Percentiles rank a stretch among this genome's conserved stretches.
Conservation (phyloP, 1,140 invertebrate genomes). For the Leptinotarsa texana region DNA sequence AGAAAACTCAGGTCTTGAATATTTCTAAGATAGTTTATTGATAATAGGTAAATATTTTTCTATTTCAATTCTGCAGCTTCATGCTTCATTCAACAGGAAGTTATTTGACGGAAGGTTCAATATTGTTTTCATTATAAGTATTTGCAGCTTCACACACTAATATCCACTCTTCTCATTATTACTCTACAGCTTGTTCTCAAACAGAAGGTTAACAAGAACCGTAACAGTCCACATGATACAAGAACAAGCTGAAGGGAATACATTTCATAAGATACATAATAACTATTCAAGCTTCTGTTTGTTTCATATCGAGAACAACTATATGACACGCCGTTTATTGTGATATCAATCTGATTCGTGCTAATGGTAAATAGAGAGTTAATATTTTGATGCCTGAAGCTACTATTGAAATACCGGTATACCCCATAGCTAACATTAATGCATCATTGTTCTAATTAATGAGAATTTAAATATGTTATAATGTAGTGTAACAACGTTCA, state of each 20-base stretch:
- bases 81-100: too few species aligned
- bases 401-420: background rate
- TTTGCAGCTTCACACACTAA: too few species aligned
- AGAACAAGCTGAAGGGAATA: background rate
- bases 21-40: too few species aligned
- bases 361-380: background rate
- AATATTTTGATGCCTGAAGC: background rate
- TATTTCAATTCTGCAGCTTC: too few species aligned
- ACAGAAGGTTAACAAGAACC: too few species aligned
- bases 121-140: too few species aligned
- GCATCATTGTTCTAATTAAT: conserved; percentile 8
- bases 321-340: conserved; percentile 5
- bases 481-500: conserved; percentile 8
- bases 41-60: too few species aligned
- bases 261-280: background rate
- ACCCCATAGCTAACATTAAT: conserved; percentile 8
- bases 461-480: conserved; percentile 9
- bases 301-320: background rate
- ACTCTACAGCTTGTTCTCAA: too few species aligned
- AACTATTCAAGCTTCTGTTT: background rate
- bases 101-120: too few species aligned
- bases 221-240: background rate
- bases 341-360: conserved; percentile 8
- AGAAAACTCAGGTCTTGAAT: too few species aligned
- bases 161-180: too few species aligned